Evolutionary conservation across 1,140 invertebrate species (phyloP), one percentile per base, ranked within the genome.

Genomic region (Pararge aegeria): DNA sequence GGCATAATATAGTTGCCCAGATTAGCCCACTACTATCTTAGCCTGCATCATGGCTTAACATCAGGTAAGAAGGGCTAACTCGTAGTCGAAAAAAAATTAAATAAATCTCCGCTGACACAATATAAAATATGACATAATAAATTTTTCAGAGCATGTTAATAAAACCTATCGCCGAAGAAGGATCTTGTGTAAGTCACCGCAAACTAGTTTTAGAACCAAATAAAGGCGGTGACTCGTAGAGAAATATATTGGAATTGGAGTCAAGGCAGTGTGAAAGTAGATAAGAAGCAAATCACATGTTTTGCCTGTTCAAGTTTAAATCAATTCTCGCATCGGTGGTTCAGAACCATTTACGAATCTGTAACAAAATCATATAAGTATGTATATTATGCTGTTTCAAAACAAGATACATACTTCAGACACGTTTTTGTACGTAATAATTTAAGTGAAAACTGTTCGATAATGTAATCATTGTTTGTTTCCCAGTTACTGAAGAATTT

Each of bases 201-300:
- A 9, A 42, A 42, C 13, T 42, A 21, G 18, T 21, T 5, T 21
- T n/a, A 7, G 18, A 5, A 1, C 12, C 12, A 46, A n/a, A 46
- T 12, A 21, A 5, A 34, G 49, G 30, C 16, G 27, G 18, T 37
- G 16, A 51, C 13, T 58, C 21, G 24, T 38, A 40, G 48, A 51
- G 16, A 58, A 49, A 57, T 57, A 57, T 58, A 58, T 58, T 58
- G 37, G 51, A 51, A 58, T 58, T 51, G 55, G 37, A 50, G 15
- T 30, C 55, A 42, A 18, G 34, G 30, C 34, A 58, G 55, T 37
- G 46, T 51, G 48, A 58, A 58, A 58, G 29, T 51, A 58, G 55
- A 58, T 58, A 58, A 38, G 55, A 51, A 51, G 34, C 21, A 51
- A 42, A 58, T 51, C 55, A 58, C 46, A 58, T 58, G 48, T 58